Base-by-base conservation (phyloP, 2,113 vertebrate species). In the Psittacus erithacus region DNA sequence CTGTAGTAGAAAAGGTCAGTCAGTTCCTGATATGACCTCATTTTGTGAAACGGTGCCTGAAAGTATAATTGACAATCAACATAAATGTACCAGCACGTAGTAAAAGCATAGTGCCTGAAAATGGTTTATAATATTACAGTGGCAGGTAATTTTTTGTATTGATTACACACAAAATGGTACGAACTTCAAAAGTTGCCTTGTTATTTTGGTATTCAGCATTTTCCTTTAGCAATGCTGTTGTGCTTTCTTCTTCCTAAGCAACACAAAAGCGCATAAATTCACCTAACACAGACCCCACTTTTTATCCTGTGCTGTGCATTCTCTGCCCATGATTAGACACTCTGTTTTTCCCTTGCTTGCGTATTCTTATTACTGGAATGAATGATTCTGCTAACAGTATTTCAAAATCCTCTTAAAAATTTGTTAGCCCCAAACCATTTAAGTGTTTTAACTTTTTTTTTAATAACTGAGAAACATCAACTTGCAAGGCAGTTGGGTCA, bases 11-110 rank as follows among this genome's bases (percentile, higher is more conserved):
- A 88, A 88, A 73, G 11, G 33, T 55, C 47, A 68, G 13, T 68
- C 11, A 24, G 16, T 25, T 90, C 15, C 79, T 71, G 9, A 12
- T 59, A 71, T 39, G 4, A 71, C 13, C 8, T 86, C 3, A 3
- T 60, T 82, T 65, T 92, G 29, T 83, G 27, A 86, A 88, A 41
- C 35, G 35, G 76, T 90, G 20, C 23, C 44, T 88, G 71, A 92
- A 73, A 73, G 52, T 2, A 39, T 47, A 80, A 67, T 59, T 52
- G 75, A 63, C 52, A 41, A 79, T 55, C 9, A 85, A 74, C 9
- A 92, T 11, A 83, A 92, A 57, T n/a, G 2, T 28, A 86, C 7
- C 24, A 77, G 12, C 0, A 1, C n/a, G 33, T 52, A 49, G 38
- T 8, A 91, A 86, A 43, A 86, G 39, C 4, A 27, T 6, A 12